Evolutionary conservation across 2,888 invertebrate genomes (phyloP).

Genomic region (Tanypteryx hageni): DNA sequence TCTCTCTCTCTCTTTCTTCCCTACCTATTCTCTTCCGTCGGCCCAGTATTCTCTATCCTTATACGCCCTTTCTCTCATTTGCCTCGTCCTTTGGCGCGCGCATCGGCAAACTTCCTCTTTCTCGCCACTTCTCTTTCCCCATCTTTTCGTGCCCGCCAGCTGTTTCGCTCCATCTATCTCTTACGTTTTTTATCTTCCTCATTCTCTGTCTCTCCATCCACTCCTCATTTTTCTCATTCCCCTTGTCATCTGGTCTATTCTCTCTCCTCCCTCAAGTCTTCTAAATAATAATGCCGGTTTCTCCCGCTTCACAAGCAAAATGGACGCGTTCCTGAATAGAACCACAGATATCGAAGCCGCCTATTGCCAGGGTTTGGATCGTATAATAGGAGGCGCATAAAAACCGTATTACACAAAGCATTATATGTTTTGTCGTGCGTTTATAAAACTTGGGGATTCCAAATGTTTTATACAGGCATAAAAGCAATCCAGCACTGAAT

Average conservation of each 20-base stretch:
- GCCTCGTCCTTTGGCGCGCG: not conserved
- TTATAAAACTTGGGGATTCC: no score
- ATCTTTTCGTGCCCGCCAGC: no score
- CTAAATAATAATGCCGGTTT: no score
- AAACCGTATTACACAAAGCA: no score
- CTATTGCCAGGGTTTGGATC: no score
- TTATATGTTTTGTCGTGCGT: no score
- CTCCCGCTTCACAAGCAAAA: no score
- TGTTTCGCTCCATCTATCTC: not conserved
- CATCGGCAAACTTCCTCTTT: not conserved
- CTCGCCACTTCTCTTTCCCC: not conserved
- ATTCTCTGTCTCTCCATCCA: not conserved
- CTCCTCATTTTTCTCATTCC: not conserved
- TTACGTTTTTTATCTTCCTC: not conserved
- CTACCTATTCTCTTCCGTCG: not conserved
- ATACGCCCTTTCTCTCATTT: not conserved
- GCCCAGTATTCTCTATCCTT: not conserved
- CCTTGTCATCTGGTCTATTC: not conserved
- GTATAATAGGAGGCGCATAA: no score
- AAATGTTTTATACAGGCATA: no score
- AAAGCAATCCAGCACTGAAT: no score
- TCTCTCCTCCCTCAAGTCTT: not conserved
- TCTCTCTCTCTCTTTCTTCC: not conserved
- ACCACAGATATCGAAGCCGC: no score
- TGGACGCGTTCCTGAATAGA: no score